Evolutionary conservation across 1,140 invertebrate species (phyloP).

Genomic region (Octopus sinensis): DNA sequence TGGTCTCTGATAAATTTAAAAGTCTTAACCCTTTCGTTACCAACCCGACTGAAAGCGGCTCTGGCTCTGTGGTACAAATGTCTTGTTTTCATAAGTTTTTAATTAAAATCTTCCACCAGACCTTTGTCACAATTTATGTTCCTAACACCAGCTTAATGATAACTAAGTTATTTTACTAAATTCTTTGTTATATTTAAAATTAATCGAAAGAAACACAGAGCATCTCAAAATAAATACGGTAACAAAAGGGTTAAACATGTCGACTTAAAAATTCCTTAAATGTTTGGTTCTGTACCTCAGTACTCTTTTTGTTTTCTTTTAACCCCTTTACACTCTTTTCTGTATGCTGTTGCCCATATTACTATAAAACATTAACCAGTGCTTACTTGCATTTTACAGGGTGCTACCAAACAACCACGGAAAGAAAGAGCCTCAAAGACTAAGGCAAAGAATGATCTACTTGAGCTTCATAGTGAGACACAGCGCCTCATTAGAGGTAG

Average conservation of each 20-base stretch:
- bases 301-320: background rate
- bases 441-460: conserved; percentile 30
- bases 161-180: too few species aligned
- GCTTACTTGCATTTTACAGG: conserved; percentile 27
- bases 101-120: too few species aligned
- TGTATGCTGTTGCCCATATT: background rate
- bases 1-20: too few species aligned
- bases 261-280: background rate
- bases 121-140: too few species aligned
- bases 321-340: background rate
- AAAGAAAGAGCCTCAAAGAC: conserved; percentile 17
- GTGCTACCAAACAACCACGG: conserved; percentile 37
- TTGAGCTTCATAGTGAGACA: conserved; percentile 45
- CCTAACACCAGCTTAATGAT: too few species aligned
- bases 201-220: too few species aligned
- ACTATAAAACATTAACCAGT: background rate
- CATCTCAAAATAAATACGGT: background rate
- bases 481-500: conserved; percentile 46
- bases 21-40: too few species aligned
- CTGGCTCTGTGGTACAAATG: too few species aligned
- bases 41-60: too few species aligned
- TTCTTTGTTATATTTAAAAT: too few species aligned
- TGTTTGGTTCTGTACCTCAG: background rate
- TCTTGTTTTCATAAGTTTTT: conserved; percentile 1
- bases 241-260: background rate